phyloP scores from a whole-genome alignment of 2,113 vertebrate genomes.

The Reinhardtius hippoglossoides region DNA sequence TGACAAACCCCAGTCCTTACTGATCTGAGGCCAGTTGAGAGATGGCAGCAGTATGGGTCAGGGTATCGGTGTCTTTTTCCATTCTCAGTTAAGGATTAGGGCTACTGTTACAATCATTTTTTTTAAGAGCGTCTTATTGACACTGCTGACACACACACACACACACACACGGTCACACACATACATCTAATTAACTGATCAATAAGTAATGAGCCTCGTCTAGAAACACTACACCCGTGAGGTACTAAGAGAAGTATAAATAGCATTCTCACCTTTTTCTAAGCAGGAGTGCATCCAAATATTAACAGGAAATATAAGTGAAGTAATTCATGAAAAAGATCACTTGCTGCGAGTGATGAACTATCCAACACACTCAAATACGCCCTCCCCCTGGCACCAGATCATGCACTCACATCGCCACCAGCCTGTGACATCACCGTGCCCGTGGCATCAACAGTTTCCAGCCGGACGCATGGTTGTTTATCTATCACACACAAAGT shows the following conservation, averaged over 20 bases:
- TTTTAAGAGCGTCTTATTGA: slow-evolving; percentile 32
- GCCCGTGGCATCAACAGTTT: slow-evolving; percentile 50
- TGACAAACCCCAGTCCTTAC: background rate
- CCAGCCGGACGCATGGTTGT: slow-evolving; percentile 41
- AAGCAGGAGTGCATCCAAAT: slow-evolving; percentile 18
- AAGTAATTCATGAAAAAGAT: background rate
- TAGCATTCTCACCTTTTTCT: slow-evolving; percentile 40
- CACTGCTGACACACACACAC: slow-evolving; percentile 4
- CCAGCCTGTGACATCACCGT: slow-evolving; percentile 62
- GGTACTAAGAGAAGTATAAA: slow-evolving; percentile 15
- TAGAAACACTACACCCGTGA: slow-evolving; percentile 31
- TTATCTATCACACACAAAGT: slow-evolving; percentile 46
- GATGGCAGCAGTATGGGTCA: background rate
- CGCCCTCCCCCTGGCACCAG: slow-evolving; percentile 34
- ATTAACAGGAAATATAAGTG: background rate
- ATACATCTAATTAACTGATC: slow-evolving; percentile 38
- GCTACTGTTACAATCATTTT: slow-evolving; percentile 58
- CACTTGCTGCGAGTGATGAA: background rate
- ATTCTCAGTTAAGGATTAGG: slow-evolving; percentile 34
- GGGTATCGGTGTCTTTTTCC: slow-evolving; percentile 44
- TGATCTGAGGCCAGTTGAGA: slow-evolving; percentile 1
- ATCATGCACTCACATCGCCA: slow-evolving; percentile 36
- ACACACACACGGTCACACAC: background rate
- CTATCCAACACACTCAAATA: background rate
- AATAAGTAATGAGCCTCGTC: slow-evolving; percentile 49